These are phyloP conservation scores for Hypena proboscidalis DNA, from an alignment of 2,888 invertebrate genomes.

Conservation along the genomic window DNA sequence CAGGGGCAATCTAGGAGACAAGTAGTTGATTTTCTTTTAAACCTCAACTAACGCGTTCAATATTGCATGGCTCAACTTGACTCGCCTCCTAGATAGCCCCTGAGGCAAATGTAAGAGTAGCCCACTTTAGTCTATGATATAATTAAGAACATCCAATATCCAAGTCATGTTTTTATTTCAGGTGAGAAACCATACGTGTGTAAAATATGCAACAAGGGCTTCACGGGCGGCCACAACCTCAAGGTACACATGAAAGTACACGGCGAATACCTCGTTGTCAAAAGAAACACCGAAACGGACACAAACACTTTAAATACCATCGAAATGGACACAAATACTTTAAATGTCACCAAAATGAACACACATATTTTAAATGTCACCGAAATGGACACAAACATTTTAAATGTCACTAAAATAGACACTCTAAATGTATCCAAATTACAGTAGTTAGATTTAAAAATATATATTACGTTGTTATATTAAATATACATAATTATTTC, in stretches of 20 bases:
- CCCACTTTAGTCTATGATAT: no score
- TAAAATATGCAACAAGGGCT: conserved; percentile 68
- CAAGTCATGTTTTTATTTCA: conserved; percentile 38
- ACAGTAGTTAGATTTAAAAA: conserved; percentile 15
- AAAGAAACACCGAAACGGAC: conserved; percentile 41
- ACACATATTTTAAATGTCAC: conserved; percentile 12
- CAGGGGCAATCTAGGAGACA: no score
- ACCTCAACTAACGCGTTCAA: no score
- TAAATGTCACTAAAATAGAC: no score
- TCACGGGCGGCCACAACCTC: conserved; percentile 68
- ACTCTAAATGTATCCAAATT: conserved; percentile 22
- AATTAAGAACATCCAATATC: no score
- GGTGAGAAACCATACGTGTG: conserved; percentile 75
- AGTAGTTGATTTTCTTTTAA: no score
- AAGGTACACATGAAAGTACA: conserved; percentile 79
- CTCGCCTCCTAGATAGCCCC: no score
- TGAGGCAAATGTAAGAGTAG: no score
- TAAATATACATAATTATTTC: conserved; percentile 14
- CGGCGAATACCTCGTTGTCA: conserved; percentile 62
- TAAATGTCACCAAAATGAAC: conserved; percentile 28
- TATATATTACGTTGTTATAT: conserved; percentile 31
- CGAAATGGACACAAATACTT: conserved; percentile 26
- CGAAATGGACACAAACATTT: conserved; percentile 25
- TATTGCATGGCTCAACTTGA: no score
- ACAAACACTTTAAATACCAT: conserved; percentile 12